A percentile compares a stretch with the other conserved stretches of the same genome.
Conservation (phyloP, 2,113 vertebrate genomes). For the Podarcis raffonei region DNA sequence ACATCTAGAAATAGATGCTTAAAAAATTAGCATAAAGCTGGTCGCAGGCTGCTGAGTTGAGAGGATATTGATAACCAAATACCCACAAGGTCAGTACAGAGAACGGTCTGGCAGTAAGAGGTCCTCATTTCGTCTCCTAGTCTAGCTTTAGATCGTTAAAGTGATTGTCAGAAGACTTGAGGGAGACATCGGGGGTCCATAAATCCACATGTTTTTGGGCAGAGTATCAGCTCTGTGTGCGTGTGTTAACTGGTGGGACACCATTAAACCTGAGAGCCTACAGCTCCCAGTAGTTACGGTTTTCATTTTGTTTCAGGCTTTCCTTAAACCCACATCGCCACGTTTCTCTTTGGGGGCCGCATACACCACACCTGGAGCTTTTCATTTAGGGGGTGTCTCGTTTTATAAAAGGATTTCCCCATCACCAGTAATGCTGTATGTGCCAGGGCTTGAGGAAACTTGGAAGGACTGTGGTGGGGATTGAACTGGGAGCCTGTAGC, state of each 20-base stretch:
- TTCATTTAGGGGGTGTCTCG: neutral
- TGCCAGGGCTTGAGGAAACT: neutral
- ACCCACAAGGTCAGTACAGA: neutral
- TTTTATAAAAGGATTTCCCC: neutral
- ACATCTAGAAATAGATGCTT: no score
- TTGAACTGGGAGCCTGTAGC: neutral
- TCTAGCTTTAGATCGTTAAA: neutral
- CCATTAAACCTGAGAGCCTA: slow-evolving; percentile 1
- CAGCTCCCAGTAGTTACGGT: neutral
- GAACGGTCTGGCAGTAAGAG: neutral
- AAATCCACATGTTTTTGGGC: neutral
- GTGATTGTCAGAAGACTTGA: neutral
- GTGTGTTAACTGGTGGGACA: neutral
- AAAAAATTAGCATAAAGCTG: neutral
- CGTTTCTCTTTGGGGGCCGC: neutral
- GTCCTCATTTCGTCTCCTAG: neutral
- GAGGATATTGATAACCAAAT: neutral
- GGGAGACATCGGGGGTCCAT: neutral
- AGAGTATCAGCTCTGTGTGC: neutral
- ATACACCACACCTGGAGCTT: neutral
- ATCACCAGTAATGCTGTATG: neutral
- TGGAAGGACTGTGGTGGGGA: neutral
- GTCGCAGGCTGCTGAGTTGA: neutral
- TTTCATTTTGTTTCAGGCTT: neutral
- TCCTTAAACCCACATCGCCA: neutral